Evolutionary conservation across 2,113 vertebrate species (phyloP).

Genomic region (Naja naja): DNA sequence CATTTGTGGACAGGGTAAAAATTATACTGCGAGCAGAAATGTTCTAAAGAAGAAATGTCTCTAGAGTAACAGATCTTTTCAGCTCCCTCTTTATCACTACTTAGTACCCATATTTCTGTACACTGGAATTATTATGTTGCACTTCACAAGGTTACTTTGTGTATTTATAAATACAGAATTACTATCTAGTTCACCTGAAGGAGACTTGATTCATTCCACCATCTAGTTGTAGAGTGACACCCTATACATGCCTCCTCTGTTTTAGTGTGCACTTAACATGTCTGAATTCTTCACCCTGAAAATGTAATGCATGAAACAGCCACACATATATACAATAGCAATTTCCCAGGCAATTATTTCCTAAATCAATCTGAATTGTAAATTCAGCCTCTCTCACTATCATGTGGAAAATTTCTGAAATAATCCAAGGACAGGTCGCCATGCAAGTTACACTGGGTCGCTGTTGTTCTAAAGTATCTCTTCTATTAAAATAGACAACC

Average conservation of each 20-base stretch:
- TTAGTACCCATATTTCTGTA: neutral
- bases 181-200: neutral
- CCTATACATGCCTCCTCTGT: neutral
- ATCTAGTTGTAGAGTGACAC: neutral
- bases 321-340: neutral
- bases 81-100: neutral
- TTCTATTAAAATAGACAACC: rapidly evolving
- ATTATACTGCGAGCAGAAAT: neutral
- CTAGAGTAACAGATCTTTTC: neutral
- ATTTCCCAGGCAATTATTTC: neutral
- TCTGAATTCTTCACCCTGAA: neutral
- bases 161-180: neutral
- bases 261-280: neutral
- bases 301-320: neutral
- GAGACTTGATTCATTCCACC: neutral
- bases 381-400: slow-evolving; percentile 48
- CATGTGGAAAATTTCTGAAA: slow-evolving; percentile 26
- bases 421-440: neutral
- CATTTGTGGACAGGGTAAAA: neutral
- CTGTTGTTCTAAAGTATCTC: neutral
- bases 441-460: neutral
- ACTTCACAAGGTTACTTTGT: neutral
- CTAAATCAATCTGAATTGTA: neutral
- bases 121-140: neutral
- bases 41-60: neutral